Evolutionary conservation across 2,888 invertebrate species (phyloP).

Genomic region (Torymus texanus): DNA sequence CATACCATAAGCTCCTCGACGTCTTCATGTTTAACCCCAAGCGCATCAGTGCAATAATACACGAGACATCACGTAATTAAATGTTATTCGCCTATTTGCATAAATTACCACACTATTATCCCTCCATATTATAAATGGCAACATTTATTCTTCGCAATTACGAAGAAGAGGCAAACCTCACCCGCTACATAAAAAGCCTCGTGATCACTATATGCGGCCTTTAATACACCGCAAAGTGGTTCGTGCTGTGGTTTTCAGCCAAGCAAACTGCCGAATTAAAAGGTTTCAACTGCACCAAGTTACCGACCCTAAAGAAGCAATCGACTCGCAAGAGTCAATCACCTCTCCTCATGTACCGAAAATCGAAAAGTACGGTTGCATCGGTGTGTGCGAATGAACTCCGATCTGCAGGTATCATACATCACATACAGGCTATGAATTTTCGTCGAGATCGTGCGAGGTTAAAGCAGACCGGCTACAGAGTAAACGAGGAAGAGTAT

Average conservation of each 20-base stretch:
- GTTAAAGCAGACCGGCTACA: conserved; percentile 5
- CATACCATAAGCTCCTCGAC: neutral
- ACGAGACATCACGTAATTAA: conserved; percentile 12
- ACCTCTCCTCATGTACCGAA: conserved; percentile 1
- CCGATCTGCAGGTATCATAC: neutral
- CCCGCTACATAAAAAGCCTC: conserved; percentile 1
- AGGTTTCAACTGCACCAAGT: conserved; percentile 32
- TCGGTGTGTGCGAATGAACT: conserved; percentile 1
- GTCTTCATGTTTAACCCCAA: neutral
- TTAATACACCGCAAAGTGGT: conserved; percentile 36
- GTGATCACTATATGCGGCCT: neutral
- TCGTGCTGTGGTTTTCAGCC: neutral
- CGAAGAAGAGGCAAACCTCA: neutral
- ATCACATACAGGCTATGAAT: neutral
- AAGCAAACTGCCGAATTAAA: conserved; percentile 54
- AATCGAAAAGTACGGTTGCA: neutral
- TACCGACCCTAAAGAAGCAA: conserved; percentile 36
- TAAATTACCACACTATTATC: conserved; percentile 26
- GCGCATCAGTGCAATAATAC: neutral
- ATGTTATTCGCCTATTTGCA: conserved; percentile 14
- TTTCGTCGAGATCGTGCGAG: conserved; percentile 33
- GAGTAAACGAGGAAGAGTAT: conserved; percentile 43
- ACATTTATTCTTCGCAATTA: neutral
- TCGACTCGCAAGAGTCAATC: conserved; percentile 36
- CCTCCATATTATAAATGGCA: conserved; percentile 9